These are phyloP conservation scores for Brachymystax lenok DNA, from an alignment of 2,797 vertebrate genomes.

Conservation along the genomic window DNA sequence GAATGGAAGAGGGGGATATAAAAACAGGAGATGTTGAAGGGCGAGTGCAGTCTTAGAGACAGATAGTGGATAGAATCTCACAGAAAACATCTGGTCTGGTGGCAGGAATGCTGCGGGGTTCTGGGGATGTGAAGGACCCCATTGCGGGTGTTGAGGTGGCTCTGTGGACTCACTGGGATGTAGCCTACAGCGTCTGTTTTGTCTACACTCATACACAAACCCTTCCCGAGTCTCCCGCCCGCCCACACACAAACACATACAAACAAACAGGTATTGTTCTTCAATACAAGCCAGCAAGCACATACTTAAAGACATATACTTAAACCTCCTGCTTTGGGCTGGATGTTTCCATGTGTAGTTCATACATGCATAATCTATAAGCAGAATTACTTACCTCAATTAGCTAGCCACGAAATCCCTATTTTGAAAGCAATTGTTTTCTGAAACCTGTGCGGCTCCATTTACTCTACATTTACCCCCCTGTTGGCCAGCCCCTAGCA, in stretches of 20 bases:
- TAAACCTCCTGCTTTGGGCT: too few species aligned
- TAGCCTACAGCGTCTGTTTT: slow-evolving; percentile 50
- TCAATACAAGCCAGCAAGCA: slow-evolving; percentile 39
- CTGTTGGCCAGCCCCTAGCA: too few species aligned
- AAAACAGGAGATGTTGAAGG: background rate
- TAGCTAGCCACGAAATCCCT: too few species aligned
- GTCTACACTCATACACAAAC: slow-evolving; percentile 14
- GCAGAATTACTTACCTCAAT: too few species aligned
- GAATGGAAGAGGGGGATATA: background rate
- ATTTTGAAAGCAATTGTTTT: too few species aligned
- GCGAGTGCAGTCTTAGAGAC: background rate
- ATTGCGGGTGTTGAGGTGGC: slow-evolving; percentile 61
- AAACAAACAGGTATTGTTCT: slow-evolving; percentile 29
- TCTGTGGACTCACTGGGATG: slow-evolving; percentile 50
- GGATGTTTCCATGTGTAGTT: too few species aligned
- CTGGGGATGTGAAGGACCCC: slow-evolving; percentile 23
- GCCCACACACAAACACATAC: slow-evolving; percentile 28
- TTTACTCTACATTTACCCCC: too few species aligned
- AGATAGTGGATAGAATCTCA: background rate
- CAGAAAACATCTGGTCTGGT: background rate
- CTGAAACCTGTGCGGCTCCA: too few species aligned
- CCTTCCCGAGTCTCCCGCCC: background rate
- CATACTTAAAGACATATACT: background rate
- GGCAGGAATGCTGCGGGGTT: slow-evolving; percentile 3
- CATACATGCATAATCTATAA: too few species aligned